Conservation (phyloP, 2,888 invertebrate genomes). For the Herminia tarsipennalis region DNA sequence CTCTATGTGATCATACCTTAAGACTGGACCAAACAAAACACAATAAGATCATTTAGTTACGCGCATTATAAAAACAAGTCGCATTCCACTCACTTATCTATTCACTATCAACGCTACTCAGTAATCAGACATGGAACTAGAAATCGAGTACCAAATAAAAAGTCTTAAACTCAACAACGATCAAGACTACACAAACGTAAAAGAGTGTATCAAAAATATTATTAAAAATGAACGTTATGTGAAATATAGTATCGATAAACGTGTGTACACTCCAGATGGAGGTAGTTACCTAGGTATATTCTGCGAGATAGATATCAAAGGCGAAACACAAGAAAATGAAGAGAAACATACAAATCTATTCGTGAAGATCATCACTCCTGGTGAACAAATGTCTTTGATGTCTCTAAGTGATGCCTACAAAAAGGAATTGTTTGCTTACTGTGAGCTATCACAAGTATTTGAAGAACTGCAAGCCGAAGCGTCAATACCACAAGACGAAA, state of each 20-base stretch:
- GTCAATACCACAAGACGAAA: conserved; percentile 49
- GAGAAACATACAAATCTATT: conserved; percentile 52
- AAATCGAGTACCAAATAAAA: conserved; percentile 2
- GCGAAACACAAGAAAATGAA: conserved; percentile 34
- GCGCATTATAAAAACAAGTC: too few species aligned
- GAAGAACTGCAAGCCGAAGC: conserved; percentile 54
- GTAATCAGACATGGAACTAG: not conserved
- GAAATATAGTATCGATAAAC: conserved; percentile 27
- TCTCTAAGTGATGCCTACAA: conserved; percentile 40
- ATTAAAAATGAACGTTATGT: conserved; percentile 42
- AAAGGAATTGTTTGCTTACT: conserved; percentile 54
- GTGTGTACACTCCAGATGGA: conserved; percentile 36
- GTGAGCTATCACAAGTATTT: conserved; percentile 52
- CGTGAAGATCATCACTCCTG: conserved; percentile 48
- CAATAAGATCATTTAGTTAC: too few species aligned
- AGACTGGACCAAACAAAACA: too few species aligned
- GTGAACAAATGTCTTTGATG: conserved; percentile 31
- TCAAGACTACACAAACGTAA: conserved; percentile 13
- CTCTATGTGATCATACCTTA: too few species aligned
- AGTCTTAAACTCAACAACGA: conserved; percentile 4
- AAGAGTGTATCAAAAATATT: conserved; percentile 39
- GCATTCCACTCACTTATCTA: too few species aligned
- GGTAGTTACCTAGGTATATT: conserved; percentile 48
- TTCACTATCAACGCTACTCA: too few species aligned
- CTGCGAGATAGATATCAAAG: conserved; percentile 49